These are phyloP conservation scores for Sinocyclocheilus grahami DNA, from an alignment of 2,113 vertebrate species.

Conservation along the genomic window DNA sequence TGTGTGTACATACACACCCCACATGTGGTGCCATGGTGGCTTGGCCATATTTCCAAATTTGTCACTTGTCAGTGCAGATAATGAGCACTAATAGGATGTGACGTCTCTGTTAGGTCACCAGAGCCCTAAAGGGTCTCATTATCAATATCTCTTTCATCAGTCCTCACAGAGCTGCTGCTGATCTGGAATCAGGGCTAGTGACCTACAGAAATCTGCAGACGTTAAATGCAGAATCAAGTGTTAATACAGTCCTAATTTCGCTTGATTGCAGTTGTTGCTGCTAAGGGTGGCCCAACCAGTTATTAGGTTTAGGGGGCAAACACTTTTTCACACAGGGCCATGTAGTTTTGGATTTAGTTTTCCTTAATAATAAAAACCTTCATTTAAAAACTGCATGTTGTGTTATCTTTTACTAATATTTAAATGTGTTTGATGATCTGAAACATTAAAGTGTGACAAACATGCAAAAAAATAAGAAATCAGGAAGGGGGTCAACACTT, in stretches of 20 bases:
- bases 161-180: constrained; percentile 7
- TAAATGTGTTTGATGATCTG: too few species aligned
- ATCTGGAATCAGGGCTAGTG: constrained; percentile 3
- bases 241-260: not conserved
- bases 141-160: not conserved
- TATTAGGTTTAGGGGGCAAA: too few species aligned
- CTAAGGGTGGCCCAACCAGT: too few species aligned
- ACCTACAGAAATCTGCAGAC: not conserved
- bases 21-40: not conserved
- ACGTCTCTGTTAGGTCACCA: not conserved
- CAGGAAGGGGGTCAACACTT: too few species aligned
- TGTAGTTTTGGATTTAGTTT: too few species aligned
- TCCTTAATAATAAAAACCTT: too few species aligned
- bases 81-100: constrained; percentile 26
- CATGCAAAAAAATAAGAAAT: too few species aligned
- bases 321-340: too few species aligned
- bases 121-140: constrained; percentile 6
- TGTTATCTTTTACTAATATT: too few species aligned
- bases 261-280: too few species aligned
- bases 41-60: not conserved
- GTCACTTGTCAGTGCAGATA: not conserved
- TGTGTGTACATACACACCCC: not conserved
- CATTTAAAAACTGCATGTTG: too few species aligned
- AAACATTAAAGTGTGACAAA: too few species aligned
- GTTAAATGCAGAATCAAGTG: not conserved